These are phyloP conservation scores for Microcebus murinus DNA, from an alignment of 2,113 vertebrate genomes.

Conservation along the genomic window DNA sequence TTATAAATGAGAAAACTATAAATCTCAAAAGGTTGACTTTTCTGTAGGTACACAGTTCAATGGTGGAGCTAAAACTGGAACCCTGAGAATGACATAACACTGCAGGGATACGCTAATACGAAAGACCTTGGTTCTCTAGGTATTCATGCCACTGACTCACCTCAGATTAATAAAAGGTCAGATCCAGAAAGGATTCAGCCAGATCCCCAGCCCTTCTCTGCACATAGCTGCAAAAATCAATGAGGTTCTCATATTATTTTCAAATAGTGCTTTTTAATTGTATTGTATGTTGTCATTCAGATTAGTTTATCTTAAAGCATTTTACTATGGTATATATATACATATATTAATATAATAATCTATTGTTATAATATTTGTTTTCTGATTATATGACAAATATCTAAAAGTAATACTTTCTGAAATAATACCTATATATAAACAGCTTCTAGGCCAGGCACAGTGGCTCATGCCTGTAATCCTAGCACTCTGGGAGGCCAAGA, in stretches of 20 bases:
- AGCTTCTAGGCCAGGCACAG: not conserved
- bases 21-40: not conserved
- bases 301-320: slow-evolving; percentile 40
- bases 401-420: slow-evolving; percentile 46
- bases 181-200: not conserved
- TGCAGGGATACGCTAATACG: not conserved
- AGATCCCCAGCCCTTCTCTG: not conserved
- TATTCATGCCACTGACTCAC: not conserved
- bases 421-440: not conserved
- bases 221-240: not conserved
- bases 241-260: not conserved
- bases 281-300: not conserved
- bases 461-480: no score
- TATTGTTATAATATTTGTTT: slow-evolving; percentile 10
- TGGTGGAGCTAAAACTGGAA: not conserved
- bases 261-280: not conserved
- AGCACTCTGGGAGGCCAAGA: no score
- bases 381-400: slow-evolving; percentile 42
- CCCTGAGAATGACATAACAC: not conserved
- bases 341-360: slow-evolving; percentile 19
- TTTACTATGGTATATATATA: not conserved
- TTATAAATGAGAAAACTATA: slow-evolving; percentile 16
- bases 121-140: not conserved
- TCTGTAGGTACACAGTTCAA: not conserved
- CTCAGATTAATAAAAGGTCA: not conserved